These are phyloP conservation scores for Andrena fulva DNA, from an alignment of 2,888 invertebrate genomes.

Conservation along the genomic window DNA sequence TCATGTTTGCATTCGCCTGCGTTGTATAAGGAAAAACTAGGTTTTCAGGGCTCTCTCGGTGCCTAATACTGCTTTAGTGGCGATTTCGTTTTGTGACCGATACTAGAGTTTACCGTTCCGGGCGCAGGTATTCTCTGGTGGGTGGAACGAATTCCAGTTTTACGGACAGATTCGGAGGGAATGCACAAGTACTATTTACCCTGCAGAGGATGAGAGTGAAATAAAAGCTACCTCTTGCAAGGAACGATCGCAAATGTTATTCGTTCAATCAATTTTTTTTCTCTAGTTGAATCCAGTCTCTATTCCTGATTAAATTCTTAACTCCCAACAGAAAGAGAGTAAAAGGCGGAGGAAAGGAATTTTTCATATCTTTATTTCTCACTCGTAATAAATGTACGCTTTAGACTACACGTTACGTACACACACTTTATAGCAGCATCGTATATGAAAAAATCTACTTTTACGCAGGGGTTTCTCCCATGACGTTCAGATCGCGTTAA, in stretches of 20 bases:
- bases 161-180: conserved; percentile 7
- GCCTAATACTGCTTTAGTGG: conserved; percentile 21
- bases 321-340: background rate
- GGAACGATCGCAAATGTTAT: no score
- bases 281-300: no score
- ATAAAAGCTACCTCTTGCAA: no score
- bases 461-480: background rate
- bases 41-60: background rate
- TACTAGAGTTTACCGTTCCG: conserved; percentile 30
- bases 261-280: no score
- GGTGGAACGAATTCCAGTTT: conserved; percentile 8
- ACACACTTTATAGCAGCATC: background rate
- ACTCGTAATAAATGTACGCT: background rate
- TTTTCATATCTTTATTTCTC: background rate
- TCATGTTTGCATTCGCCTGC: background rate
- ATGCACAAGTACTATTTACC: background rate
- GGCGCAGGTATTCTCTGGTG: background rate
- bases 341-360: background rate
- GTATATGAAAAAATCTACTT: conserved; percentile 4
- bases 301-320: background rate
- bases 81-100: conserved; percentile 22
- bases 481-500: background rate
- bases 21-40: no score
- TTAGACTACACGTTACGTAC: background rate
- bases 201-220: no score